Base-by-base conservation (phyloP, 2,888 invertebrate species). In the Plagodis pulveraria region DNA sequence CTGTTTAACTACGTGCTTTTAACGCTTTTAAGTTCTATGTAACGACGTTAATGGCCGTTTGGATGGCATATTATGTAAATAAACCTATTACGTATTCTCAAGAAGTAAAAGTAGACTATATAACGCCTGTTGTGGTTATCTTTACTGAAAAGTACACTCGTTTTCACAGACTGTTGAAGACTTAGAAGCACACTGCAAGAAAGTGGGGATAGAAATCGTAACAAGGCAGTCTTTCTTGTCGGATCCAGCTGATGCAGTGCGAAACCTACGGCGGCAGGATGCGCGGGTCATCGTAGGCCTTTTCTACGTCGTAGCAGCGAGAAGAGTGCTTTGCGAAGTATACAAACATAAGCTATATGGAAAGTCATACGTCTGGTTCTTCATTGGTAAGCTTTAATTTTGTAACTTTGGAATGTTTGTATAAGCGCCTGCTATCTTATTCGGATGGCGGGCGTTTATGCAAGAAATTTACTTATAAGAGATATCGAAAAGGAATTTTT, bases 301-400 rank as follows among this genome's bases (percentile, higher is more conserved):
- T 54, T 99, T 99, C 93, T 99, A 99, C 91, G 99, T 99, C 60
- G 98, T 98, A 6, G 99, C 99, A 45, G 99, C 99, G 0, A 94
- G 99, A 54, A 94, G 98, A 51, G 99, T 99, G 0, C 95, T 99
- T 22, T 99, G 99, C 86, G 99, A 99, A 89, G 96, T 99, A 73
- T 99, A 97, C 93, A 98, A 97, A 79, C 97, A 98, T 80, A 96
- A 96, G 63, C 93, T 99, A 32, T 99, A 97, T 83, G 99, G 99
- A 11, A 97, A 98, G 74, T 97, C 97, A 43, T 97, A 99, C 90
- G 99, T 99, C 34, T 99, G 99, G 99, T 98, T 99, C 87, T 98
- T 99, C 88, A 99, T 99, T 76, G 99, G 99, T 95, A 83, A 94
- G 95, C 80, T 33, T 11, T 33, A 10, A 32, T 38, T 8, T 9